Conservation (phyloP, 2,113 vertebrate genomes). For the Spilogale gracilis region DNA sequence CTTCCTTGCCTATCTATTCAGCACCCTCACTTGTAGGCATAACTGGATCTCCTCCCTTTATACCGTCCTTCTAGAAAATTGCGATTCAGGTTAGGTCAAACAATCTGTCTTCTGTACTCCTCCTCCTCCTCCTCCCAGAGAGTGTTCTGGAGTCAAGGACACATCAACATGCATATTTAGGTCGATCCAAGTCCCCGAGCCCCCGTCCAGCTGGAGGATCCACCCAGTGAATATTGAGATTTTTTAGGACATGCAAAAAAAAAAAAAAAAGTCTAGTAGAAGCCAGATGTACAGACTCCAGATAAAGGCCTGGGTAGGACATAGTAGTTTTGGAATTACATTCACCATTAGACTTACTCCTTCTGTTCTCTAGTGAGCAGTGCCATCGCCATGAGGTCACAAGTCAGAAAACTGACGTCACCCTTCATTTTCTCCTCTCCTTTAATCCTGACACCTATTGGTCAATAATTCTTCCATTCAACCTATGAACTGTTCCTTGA, state of each 20-base stretch:
- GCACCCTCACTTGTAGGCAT: neutral
- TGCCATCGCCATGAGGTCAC: neutral
- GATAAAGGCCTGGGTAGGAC: neutral
- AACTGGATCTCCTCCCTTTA: neutral
- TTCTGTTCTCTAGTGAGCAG: neutral
- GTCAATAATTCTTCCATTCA: neutral
- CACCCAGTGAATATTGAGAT: neutral
- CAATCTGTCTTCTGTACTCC: neutral
- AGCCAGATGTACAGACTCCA: neutral
- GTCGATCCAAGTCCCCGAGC: neutral
- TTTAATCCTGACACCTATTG: neutral
- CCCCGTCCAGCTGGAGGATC: neutral
- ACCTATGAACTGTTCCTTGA: neutral
- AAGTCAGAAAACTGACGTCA: neutral
- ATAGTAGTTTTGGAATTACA: neutral
- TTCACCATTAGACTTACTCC: neutral
- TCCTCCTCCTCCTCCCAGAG: neutral
- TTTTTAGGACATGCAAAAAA: neutral
- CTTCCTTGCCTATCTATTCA: neutral
- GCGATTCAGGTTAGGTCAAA: neutral
- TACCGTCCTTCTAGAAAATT: neutral
- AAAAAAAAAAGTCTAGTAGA: neutral
- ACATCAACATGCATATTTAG: neutral
- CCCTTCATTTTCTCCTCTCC: neutral
- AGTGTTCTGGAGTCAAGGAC: neutral